These are phyloP conservation scores for Schizopygopsis malacanthus DNA, from an alignment of 2,797 vertebrate species.

Conservation along the genomic window DNA sequence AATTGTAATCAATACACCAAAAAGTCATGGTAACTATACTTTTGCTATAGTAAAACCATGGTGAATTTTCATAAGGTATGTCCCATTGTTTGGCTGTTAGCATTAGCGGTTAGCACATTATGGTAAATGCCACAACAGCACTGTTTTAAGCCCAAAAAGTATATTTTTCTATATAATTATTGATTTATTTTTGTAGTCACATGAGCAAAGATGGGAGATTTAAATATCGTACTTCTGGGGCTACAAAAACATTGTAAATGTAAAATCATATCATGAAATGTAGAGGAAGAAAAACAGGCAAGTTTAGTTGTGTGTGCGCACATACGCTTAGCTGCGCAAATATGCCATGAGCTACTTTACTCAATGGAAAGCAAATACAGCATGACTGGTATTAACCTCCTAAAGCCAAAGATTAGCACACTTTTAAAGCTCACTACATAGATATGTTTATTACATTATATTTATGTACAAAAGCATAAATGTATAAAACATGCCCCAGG, in stretches of 20 bases:
- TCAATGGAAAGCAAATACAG: constrained; percentile 29
- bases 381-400: not conserved
- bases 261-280: not conserved
- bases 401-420: constrained; percentile 19
- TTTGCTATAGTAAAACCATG: not conserved
- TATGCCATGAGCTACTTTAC: constrained; percentile 5
- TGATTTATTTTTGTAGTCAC: not conserved
- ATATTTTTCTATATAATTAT: not conserved
- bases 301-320: not conserved
- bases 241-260: not conserved
- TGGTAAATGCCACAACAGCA: not conserved
- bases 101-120: not conserved
- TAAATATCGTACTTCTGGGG: not conserved
- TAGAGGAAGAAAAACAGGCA: not conserved
- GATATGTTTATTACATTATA: not conserved
- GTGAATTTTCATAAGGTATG: not conserved
- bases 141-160: not conserved
- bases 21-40: not conserved
- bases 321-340: constrained; percentile 1
- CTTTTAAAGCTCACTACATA: not conserved
- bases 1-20: not conserved
- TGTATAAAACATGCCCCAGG: not conserved
- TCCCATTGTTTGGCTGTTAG: constrained; percentile 11
- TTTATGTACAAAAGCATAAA: not conserved
- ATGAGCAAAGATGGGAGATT: not conserved